phyloP scores from a whole-genome alignment of 2,113 vertebrate genomes.

The Sardina pilchardus region DNA sequence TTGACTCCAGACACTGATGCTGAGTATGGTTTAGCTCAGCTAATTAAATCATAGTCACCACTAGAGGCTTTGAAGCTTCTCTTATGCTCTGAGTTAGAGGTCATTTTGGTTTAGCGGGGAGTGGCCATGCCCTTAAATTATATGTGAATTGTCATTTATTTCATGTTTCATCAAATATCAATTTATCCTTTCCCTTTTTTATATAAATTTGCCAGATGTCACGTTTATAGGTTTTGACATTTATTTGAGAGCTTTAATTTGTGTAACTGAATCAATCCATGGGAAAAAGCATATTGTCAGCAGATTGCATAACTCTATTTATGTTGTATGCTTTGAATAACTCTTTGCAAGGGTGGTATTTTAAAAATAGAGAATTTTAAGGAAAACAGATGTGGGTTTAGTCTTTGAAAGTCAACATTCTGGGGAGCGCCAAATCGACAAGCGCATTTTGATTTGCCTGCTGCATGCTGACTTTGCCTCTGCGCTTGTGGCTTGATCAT shows the following conservation, averaged over 20 bases:
- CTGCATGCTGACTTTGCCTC: constrained; percentile 12
- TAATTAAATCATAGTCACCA: neutral
- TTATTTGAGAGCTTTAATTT: constrained; percentile 12
- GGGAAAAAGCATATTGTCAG: constrained; percentile 6
- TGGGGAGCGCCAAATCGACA: constrained; percentile 1
- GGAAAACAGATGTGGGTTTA: constrained; percentile 6
- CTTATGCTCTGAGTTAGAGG: neutral
- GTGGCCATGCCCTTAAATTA: neutral
- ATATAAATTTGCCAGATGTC: neutral
- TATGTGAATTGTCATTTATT: constrained; percentile 4
- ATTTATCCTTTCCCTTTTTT: neutral
- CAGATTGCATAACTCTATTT: constrained; percentile 20
- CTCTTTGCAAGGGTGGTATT: constrained; percentile 9
- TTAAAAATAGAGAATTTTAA: constrained; percentile 16
- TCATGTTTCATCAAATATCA: constrained; percentile 7
- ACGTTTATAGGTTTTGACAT: constrained; percentile 14
- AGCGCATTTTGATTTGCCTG: neutral
- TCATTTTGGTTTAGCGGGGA: neutral
- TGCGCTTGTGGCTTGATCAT: constrained; percentile 53
- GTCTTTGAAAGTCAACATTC: constrained; percentile 4
- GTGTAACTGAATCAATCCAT: constrained; percentile 1
- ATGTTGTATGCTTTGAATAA: constrained; percentile 16
- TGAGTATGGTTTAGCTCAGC: neutral
- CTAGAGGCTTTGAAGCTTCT: neutral
- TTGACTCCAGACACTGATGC: neutral